These are phyloP conservation scores for Gasteruption jaculator DNA, from an alignment of 2,888 invertebrate genomes.

Conservation along the genomic window DNA sequence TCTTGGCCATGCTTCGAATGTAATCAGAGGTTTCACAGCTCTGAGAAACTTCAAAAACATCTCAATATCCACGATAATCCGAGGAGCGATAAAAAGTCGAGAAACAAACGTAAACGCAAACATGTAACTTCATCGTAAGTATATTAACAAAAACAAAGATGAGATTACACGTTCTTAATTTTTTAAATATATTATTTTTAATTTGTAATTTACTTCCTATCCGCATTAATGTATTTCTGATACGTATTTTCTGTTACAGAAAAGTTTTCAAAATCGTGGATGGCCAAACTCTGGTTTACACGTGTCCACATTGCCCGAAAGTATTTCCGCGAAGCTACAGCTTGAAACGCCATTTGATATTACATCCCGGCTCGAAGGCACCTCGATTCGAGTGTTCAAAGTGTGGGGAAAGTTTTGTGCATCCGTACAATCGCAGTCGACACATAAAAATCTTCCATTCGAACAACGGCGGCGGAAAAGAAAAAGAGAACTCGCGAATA, in stretches of 20 bases:
- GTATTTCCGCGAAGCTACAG: constrained; percentile 43
- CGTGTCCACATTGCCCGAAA: constrained; percentile 41
- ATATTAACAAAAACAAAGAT: constrained; percentile 5
- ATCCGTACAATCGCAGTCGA: constrained; percentile 38
- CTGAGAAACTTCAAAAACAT: constrained; percentile 60
- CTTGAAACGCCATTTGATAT: constrained; percentile 39
- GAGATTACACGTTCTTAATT: background rate
- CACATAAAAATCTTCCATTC: constrained; percentile 40
- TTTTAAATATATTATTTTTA: background rate
- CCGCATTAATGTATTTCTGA: too few species aligned
- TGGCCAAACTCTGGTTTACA: constrained; percentile 31
- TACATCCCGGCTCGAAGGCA: constrained; percentile 36
- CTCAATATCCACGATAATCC: constrained; percentile 54
- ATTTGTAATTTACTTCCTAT: too few species aligned
- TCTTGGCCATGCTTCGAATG: constrained; percentile 66
- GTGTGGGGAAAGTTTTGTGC: constrained; percentile 38
- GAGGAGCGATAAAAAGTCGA: constrained; percentile 27
- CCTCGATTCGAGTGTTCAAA: constrained; percentile 30
- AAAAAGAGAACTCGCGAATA: constrained; percentile 42
- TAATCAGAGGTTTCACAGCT: constrained; percentile 56
- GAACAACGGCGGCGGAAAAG: constrained; percentile 31
- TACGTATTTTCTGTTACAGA: constrained; percentile 18
- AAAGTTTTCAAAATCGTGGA: constrained; percentile 35
- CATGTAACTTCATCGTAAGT: constrained; percentile 28
- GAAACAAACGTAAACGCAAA: constrained; percentile 33